Evolutionary conservation across 92 coral and sea anemone genomes (phyloP), one percentile per base, ranked within the genome.

Genomic region (Parazoanthus swiftii): DNA sequence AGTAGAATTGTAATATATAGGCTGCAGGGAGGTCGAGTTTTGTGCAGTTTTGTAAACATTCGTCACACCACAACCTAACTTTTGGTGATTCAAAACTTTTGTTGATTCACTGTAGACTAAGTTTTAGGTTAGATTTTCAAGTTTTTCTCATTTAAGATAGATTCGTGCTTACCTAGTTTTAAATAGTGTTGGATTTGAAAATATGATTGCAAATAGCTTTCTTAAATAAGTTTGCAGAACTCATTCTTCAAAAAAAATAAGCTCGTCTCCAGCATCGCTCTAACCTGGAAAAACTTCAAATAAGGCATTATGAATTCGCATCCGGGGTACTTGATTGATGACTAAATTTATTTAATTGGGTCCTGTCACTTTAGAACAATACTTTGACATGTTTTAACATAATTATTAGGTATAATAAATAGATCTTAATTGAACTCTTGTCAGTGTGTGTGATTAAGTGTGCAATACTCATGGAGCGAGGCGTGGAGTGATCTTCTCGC

Each of bases 281-380:
- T 29, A 29, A 29, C 33, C 33, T 29, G 33, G 33, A 29, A 29
- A 29, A 29, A 29, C 33, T 29, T 29, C 33, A 74, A 6, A 74
- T 18, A 74, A 11, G 0, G 48, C 43, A 39, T 39, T 72, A 16
- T 76, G n/a, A 18, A 76, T 20, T 39, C n/a, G 9, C 6, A 13
- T 26, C 25, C 70, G 70, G 14, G 8, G 65, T 8, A 14, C 56
- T 84, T 71, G 87, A 84, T 84, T 68, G 87, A 84, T 46, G 39
- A 35, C 29, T 37, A 84, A 44, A 44, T n/a, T 48, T 29, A 72
- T 39, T 70, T 84, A 71, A 21, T 75, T 63, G 70, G 70, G 29
- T 7, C 35, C 39, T 84, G 87, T 26, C 77, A 79, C 39, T 51
- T 15, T 5, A 79, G 65, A 51, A 25, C n/a, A 23, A 79, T 79